Percentiles rank a stretch among this genome's conserved stretches.
phyloP scores from a whole-genome alignment of 2,888 invertebrate species.

The Ectemnius cavifrons region DNA sequence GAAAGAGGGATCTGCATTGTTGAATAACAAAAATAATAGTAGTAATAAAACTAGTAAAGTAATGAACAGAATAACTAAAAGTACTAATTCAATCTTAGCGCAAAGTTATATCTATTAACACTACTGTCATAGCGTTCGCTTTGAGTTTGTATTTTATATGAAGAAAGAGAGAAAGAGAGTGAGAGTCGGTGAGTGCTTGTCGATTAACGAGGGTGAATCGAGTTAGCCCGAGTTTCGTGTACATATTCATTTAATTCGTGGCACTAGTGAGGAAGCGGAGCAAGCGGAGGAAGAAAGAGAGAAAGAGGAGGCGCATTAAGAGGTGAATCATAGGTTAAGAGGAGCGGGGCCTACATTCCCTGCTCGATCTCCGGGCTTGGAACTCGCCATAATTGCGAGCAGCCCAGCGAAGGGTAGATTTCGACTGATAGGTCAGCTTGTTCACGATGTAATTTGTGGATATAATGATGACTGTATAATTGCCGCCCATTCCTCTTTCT shows the following conservation, averaged over 20 bases:
- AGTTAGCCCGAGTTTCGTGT: slow-evolving; percentile 75
- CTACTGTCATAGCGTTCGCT: too few relatives aligned
- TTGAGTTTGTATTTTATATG: too few relatives aligned
- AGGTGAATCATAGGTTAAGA: slow-evolving; percentile 74
- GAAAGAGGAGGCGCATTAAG: slow-evolving; percentile 67
- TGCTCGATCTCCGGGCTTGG: slow-evolving; percentile 20
- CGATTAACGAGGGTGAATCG: slow-evolving; percentile 63
- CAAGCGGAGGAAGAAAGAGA: slow-evolving; percentile 16
- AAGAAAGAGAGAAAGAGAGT: too few relatives aligned
- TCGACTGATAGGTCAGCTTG: slow-evolving; percentile 60
- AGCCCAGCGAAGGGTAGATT: slow-evolving; percentile 62
- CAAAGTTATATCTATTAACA: too few relatives aligned
- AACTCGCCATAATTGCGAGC: slow-evolving; percentile 56
- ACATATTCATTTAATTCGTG: slow-evolving; percentile 73
- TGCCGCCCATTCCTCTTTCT: slow-evolving; percentile 30
- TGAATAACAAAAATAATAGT: too few relatives aligned
- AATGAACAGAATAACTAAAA: too few relatives aligned
- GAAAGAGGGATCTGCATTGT: too few relatives aligned
- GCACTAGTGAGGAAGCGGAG: slow-evolving; percentile 63
- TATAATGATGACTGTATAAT: slow-evolving; percentile 65
- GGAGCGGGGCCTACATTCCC: slow-evolving; percentile 51
- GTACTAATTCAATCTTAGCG: too few relatives aligned
- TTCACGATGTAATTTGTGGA: slow-evolving; percentile 60
- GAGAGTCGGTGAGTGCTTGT: not conserved
- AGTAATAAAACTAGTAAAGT: too few relatives aligned